Evolutionary conservation across 2,113 vertebrate genomes (phyloP).

Genomic region (Poecile atricapillus): DNA sequence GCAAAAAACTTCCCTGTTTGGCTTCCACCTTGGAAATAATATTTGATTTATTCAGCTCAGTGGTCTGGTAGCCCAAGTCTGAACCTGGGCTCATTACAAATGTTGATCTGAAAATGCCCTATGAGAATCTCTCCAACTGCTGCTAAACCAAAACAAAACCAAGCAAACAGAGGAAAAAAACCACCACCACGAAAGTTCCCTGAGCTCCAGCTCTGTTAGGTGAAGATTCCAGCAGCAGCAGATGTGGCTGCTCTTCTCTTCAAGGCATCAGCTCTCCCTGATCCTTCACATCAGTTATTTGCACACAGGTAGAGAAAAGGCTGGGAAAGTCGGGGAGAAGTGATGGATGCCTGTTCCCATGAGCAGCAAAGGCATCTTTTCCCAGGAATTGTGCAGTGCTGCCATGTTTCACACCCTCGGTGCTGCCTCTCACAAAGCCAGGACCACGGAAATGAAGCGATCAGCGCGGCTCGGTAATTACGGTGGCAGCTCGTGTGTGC

Average conservation of each 20-base stretch:
- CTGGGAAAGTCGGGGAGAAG: neutral
- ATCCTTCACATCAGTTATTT: neutral
- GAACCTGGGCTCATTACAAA: neutral
- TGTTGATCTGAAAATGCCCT: neutral
- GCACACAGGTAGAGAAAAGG: neutral
- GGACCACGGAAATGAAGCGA: neutral
- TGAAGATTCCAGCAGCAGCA: neutral
- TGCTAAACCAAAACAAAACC: neutral
- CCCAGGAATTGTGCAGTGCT: neutral
- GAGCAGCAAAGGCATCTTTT: neutral
- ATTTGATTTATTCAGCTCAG: neutral
- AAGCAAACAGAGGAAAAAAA: neutral
- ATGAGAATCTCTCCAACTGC: neutral
- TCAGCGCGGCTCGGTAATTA: neutral
- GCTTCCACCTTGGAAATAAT: neutral
- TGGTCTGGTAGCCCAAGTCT: neutral
- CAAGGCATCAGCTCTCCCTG: neutral
- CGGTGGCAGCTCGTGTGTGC: neutral
- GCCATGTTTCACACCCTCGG: neutral
- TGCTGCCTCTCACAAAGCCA: neutral
- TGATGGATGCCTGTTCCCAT: neutral
- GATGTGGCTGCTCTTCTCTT: neutral
- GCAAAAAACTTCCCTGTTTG: neutral
- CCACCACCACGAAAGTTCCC: accelerated
- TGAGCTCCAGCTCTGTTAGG: neutral